These are phyloP conservation scores for Pachypeltis micranthus DNA, from an alignment of 1,140 invertebrate species.

Conservation along the genomic window DNA sequence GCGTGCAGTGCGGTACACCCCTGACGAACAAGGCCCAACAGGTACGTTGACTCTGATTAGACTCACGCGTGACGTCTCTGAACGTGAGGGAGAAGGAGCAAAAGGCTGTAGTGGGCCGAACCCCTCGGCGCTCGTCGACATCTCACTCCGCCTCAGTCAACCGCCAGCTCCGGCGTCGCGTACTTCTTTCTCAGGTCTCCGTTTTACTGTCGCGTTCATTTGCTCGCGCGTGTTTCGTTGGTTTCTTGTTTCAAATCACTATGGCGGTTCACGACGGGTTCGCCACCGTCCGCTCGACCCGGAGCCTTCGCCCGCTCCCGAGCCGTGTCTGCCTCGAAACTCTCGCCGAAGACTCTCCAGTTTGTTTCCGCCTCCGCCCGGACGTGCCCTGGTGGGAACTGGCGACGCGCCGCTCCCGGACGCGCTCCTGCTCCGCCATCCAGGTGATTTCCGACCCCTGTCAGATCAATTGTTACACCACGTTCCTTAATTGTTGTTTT, in stretches of 20 bases:
- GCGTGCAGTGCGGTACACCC: too few species aligned
- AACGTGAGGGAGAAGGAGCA: too few species aligned
- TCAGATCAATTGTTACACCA: too few species aligned
- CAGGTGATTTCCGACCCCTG: too few species aligned
- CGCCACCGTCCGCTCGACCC: slow-evolving; percentile 54
- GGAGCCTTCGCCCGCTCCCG: neutral
- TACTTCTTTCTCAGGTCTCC: slow-evolving; percentile 1
- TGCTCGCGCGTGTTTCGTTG: neutral
- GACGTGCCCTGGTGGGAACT: slow-evolving; percentile 75
- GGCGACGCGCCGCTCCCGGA: slow-evolving; percentile 57
- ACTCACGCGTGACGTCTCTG: neutral
- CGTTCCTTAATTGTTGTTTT: too few species aligned
- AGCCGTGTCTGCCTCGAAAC: slow-evolving; percentile 32
- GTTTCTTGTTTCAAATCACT: slow-evolving; percentile 32
- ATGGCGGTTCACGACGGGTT: slow-evolving; percentile 66
- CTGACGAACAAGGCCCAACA: too few species aligned
- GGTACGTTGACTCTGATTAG: too few species aligned
- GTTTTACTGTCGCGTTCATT: neutral
- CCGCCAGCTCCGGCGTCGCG: neutral
- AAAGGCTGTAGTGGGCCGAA: too few species aligned
- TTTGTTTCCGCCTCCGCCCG: slow-evolving; percentile 41
- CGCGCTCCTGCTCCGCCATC: slow-evolving; percentile 56
- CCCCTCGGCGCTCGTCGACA: neutral
- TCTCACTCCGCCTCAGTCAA: neutral
- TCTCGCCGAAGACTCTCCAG: slow-evolving; percentile 35